These are phyloP conservation scores for Opisthocomus hoazin DNA, from an alignment of 2,113 vertebrate species.

Conservation along the genomic window DNA sequence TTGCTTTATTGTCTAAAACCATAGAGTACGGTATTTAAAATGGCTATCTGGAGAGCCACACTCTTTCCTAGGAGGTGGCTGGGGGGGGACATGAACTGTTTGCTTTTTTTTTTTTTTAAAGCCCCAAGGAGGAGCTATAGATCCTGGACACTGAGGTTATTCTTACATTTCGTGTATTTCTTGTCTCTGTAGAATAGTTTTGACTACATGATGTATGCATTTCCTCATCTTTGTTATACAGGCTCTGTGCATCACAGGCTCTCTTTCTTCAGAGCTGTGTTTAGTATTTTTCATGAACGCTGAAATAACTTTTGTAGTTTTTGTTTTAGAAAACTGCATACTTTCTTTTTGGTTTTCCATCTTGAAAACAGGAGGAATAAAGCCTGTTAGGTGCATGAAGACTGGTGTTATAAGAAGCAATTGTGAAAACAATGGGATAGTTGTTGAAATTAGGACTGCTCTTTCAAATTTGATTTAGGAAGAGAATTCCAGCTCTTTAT, in stretches of 20 bases:
- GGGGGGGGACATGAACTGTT: rapidly evolving
- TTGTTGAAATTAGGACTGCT: background rate
- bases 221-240: background rate
- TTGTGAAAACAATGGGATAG: background rate
- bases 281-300: background rate
- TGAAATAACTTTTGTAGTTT: background rate
- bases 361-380: background rate
- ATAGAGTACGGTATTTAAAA: background rate
- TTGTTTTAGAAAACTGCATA: background rate
- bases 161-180: background rate
- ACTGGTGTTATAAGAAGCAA: background rate
- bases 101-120: background rate
- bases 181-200: background rate
- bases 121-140: background rate
- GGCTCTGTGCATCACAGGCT: background rate
- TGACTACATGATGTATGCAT: background rate
- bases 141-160: background rate
- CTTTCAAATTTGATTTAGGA: background rate
- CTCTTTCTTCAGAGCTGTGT: background rate
- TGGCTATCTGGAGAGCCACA: background rate
- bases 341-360: background rate
- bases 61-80: background rate
- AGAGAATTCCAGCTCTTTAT: background rate
- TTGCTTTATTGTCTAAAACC: background rate
- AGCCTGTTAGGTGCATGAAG: background rate